Base-by-base conservation (phyloP, 2,113 vertebrate species). In the Zosterops lateralis region DNA sequence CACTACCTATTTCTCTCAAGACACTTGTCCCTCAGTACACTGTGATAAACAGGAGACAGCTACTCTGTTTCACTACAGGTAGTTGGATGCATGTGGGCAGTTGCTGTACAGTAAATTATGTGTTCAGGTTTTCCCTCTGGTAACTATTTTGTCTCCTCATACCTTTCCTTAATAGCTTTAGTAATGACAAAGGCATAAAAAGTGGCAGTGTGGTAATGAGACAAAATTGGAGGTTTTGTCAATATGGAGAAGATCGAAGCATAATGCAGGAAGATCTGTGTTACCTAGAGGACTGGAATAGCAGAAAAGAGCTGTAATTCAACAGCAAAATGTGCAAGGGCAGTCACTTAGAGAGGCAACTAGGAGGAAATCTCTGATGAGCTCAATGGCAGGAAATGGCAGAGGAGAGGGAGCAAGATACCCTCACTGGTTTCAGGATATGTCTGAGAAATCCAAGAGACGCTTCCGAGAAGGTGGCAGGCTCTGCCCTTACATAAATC, bases 161-260 rank as follows among this genome's bases (percentile, higher is more conserved):
- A 70, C 44, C 29, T 94, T 95, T 88, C 73, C 64, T 83, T 93
- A 94, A 88, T 74, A 90, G 83, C 72, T 93, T 72, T 90, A 88
- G 34, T 94, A 93, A 92, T 88, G 85, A 88, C 79, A 92, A 83
- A 94, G 15, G 40, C 85, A 95, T 93, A 91, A 93, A 95, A 76
- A 87, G 67, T 76, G 74, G 34, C n/a, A 61, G 50, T 45, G 93
- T 76, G 58, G 84, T 96, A 87, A 95, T 79, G 62, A 91, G 92
- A 79, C 31, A 85, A 87, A 95, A 91, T 66, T 67, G 78, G 81
- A 89, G 71, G 38, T 85, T 94, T 96, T 87, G 78, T 94, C 87
- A 87, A 79, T 90, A 88, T 36, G 32, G 24, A 76, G 71, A 83
- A 74, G 50, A 94, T 95, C 4, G 26, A 94, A 96, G 31, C 40